phyloP scores from a whole-genome alignment of 2,888 invertebrate species.

The Myopa testacea region DNA sequence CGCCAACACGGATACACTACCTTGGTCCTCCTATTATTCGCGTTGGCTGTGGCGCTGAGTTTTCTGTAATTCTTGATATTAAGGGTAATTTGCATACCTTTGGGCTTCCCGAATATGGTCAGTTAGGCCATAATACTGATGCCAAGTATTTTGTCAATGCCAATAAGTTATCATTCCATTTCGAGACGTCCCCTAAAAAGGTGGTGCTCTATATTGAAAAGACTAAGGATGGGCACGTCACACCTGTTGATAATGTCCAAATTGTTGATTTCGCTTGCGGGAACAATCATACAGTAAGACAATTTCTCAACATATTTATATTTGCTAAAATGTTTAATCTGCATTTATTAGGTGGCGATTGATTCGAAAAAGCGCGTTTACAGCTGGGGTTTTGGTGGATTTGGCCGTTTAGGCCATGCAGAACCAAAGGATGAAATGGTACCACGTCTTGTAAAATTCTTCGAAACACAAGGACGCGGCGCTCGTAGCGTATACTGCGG shows the following conservation, averaged over 20 bases:
- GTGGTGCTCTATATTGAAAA: constrained; percentile 90
- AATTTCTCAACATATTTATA: neutral
- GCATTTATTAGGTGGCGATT: constrained; percentile 76
- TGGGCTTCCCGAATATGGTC: constrained; percentile 93
- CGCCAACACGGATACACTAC: constrained; percentile 77
- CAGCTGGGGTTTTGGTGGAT: constrained; percentile 97
- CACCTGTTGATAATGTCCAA: constrained; percentile 85
- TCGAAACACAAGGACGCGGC: constrained; percentile 87
- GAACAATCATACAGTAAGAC: constrained; percentile 85
- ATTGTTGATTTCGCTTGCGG: constrained; percentile 93
- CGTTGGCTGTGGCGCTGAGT: constrained; percentile 92
- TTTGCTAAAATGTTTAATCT: neutral
- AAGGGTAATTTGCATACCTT: constrained; percentile 91
- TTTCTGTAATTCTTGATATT: constrained; percentile 90
- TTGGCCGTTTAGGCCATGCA: constrained; percentile 92
- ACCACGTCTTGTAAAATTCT: constrained; percentile 86
- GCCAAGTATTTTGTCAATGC: constrained; percentile 94
- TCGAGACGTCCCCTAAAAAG: constrained; percentile 86
- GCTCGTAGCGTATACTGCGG: constrained; percentile 86
- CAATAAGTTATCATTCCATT: constrained; percentile 88
- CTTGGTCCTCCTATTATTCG: constrained; percentile 89
- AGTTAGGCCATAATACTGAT: constrained; percentile 93
- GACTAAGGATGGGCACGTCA: constrained; percentile 85
- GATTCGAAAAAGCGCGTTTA: constrained; percentile 90
- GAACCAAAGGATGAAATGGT: constrained; percentile 93